Percentiles rank a stretch among this genome's conserved stretches.
Conservation (phyloP, 2,113 vertebrate genomes). For the Labrus mixtus region DNA sequence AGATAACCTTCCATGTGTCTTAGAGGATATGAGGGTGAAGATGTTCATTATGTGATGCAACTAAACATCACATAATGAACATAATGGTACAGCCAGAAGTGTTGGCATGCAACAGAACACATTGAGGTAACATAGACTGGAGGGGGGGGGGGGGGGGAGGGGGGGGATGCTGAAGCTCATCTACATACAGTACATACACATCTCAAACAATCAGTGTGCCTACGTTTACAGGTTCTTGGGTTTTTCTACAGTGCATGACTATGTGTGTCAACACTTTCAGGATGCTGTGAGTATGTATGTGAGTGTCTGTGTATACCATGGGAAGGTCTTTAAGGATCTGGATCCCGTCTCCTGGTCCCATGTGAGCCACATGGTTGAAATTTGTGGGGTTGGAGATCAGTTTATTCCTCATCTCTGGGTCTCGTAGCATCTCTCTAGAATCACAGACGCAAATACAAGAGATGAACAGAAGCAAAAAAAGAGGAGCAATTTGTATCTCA, state of each 20-base stretch:
- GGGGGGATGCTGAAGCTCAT: background rate
- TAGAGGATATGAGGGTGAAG: background rate
- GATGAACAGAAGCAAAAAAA: background rate
- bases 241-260: no score
- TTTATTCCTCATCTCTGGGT: slow-evolving; percentile 99
- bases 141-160: no score
- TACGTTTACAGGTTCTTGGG: background rate
- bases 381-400: slow-evolving; percentile 99
- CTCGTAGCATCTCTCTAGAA: slow-evolving; percentile 97
- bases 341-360: slow-evolving; percentile 99
- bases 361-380: slow-evolving; percentile 99
- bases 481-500: background rate
- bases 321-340: slow-evolving; percentile 99
- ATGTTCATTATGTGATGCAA: background rate
- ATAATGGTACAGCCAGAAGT: background rate
- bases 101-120: slow-evolving; percentile 1
- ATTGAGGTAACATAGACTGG: no score
- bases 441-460: slow-evolving; percentile 35
- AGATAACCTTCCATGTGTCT: background rate
- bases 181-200: background rate
- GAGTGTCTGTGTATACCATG: slow-evolving; percentile 83
- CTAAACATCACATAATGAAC: background rate
- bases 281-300: background rate
- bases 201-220: background rate
- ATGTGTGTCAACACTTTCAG: background rate